phyloP scores from a whole-genome alignment of 2,113 vertebrate genomes.

The Pavo muticus region DNA sequence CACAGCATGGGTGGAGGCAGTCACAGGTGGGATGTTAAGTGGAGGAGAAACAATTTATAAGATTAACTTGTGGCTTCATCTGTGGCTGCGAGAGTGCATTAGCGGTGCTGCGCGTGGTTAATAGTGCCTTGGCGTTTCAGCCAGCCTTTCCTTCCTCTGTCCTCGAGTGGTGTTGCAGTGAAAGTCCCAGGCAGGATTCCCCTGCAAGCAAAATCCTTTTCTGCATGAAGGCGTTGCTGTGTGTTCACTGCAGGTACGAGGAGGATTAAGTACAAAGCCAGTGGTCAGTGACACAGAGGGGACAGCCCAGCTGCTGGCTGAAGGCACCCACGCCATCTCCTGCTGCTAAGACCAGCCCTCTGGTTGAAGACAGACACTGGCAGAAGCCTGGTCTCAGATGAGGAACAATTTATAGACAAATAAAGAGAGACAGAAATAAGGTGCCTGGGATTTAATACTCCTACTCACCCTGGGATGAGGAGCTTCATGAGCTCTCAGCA shows the following conservation, averaged over 20 bases:
- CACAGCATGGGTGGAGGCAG: neutral
- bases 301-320: neutral
- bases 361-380: neutral
- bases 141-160: neutral
- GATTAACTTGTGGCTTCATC: slow-evolving; percentile 8
- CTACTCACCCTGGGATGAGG: neutral
- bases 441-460: neutral
- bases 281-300: neutral
- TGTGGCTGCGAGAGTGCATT: neutral
- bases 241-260: neutral
- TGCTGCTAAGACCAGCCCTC: neutral
- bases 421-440: neutral
- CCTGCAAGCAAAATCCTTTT: neutral
- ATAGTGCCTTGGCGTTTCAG: neutral
- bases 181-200: neutral
- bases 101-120: neutral
- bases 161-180: neutral
- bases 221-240: neutral
- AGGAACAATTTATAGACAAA: neutral
- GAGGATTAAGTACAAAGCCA: neutral
- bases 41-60: neutral
- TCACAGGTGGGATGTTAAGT: neutral
- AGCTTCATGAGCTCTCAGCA: neutral
- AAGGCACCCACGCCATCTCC: accelerated
- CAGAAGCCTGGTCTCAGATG: neutral